Base-by-base conservation (phyloP, 2,888 invertebrate species). In the Colletes collaris region DNA sequence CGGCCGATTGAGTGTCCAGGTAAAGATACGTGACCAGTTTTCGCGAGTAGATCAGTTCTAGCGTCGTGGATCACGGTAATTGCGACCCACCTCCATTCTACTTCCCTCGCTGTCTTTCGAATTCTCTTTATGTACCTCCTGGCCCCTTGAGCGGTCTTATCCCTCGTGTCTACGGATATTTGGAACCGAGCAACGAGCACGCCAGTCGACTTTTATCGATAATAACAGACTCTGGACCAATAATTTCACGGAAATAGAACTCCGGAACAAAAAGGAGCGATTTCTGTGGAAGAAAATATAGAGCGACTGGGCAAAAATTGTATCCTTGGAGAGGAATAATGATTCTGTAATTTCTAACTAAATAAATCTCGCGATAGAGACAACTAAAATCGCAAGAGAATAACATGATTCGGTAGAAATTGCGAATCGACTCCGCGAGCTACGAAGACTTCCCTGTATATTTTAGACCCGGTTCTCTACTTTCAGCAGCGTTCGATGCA, bases 1-100 rank as follows among this genome's bases (percentile, higher is more conserved):
- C 55, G 16, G 59, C 79, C 86, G 87, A 88, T 87, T 81, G 88
- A 86, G 82, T 85, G 84, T 83, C 84, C 87, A 79, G 83, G 74
- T 53, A 71, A 66, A 71, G 76, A 59, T 86, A 88, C 89, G 89
- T 88, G 89, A 89, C 86, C 86, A 63, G 89, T 76, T 84, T 89
- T 76, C 83, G 68, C 79, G 81, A 87, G 81, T 73, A 62, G 81
- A 79, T 84, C 85, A 73, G 72, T 77, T 70, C 77, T 63, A 80
- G 77, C 72, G 46, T 72, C 79, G 82, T 77, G 79, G 83, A 73
- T 76, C 86, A 76, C 80, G 73, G 85, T 88, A 87, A 89, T 88
- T 88, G 84, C 83, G 76, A 79, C 81, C 76, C 70, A 79, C 83
- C 81, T 76, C 69, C 62, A 62, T 76, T 62, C 75, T 74, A 16